Base-by-base conservation (phyloP, 2,113 vertebrate genomes). In the Alligator mississippiensis region DNA sequence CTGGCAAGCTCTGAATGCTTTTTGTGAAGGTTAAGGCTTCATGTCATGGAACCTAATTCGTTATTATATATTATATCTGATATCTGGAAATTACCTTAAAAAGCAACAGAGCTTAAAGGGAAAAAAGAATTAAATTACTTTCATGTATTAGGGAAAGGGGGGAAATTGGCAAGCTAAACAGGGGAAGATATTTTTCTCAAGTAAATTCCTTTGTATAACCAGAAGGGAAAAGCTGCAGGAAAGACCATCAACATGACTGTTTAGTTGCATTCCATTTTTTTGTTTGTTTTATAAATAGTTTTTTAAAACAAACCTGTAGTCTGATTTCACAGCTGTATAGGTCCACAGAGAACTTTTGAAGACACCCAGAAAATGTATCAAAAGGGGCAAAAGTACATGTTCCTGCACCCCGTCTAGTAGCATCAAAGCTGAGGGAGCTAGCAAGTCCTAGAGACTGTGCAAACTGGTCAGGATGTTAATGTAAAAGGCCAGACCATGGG, bases 1-100 rank as follows among this genome's bases (percentile, higher is more conserved):
- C 98, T 99, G 98, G 98, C 98, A 98, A 97, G 97, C 91, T 87
- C 97, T 98, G 98, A 98, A 98, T 98, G 98, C 97, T 97, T 97
- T 97, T 97, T 60, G 95, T 97, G 98, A 98, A 99, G 98, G 98
- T 98, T 98, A 98, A 98, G 98, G 97, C 97, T 97, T 98, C 96
- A 96, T 98, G 98, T 98, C 98, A 98, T 98, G 98, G 98, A 98
- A 98, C 98, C 98, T 98, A 99, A 99, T 99, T 98, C 98, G 98
- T 98, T 98, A 98, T 98, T 98, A 98, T 98, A 97, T 97, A 97
- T 97, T 97, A 97, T 98, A 98, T 98, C 98, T 98, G 97, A 98
- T 98, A 97, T 98, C 98, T 97, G 95, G 97, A 98, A 98, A 97
- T 97, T 96, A 95, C 87, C 95, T 97, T 92, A 95, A 97, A 98